A percentile compares a stretch with the other conserved stretches of the same genome.
Conservation (phyloP, 1,140 invertebrate genomes). For the Calephelis virginiensis region DNA sequence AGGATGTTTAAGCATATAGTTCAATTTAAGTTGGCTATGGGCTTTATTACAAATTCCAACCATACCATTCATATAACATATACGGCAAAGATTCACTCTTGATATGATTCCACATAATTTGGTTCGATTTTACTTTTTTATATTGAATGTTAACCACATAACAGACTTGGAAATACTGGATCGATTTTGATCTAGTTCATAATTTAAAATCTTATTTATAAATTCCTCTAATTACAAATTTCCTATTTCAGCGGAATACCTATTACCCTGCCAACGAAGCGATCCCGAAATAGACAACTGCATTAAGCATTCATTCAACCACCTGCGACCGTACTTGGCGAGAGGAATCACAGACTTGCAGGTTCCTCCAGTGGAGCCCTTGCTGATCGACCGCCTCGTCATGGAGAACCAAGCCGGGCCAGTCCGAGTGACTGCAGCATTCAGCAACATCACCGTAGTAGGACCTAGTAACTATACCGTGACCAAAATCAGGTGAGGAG, state of each 20-base stretch:
- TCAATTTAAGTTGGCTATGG: too few relatives aligned
- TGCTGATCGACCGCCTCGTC: slow-evolving; percentile 82
- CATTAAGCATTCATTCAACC: slow-evolving; percentile 84
- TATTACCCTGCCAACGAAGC: slow-evolving; percentile 82
- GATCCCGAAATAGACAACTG: slow-evolving; percentile 84
- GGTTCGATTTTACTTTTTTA: too few relatives aligned
- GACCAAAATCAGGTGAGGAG: slow-evolving; percentile 69
- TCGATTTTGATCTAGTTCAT: too few relatives aligned
- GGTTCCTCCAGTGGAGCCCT: slow-evolving; percentile 85
- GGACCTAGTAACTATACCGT: slow-evolving; percentile 87
- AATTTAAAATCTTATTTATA: too few relatives aligned
- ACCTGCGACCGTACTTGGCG: slow-evolving; percentile 84
- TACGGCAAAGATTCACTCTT: too few relatives aligned
- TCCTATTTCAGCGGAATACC: slow-evolving; percentile 83
- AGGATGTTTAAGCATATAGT: too few relatives aligned
- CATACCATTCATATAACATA: too few relatives aligned
- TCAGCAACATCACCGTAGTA: slow-evolving; percentile 84
- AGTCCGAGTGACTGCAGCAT: slow-evolving; percentile 84
- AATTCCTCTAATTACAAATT: background rate
- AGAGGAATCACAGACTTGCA: slow-evolving; percentile 84
- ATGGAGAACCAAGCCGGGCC: slow-evolving; percentile 88
- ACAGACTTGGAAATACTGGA: too few relatives aligned
- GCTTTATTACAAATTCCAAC: too few relatives aligned
- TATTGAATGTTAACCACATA: too few relatives aligned
- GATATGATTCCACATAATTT: too few relatives aligned